Percentiles rank a stretch among this genome's conserved stretches.
phyloP scores from a whole-genome alignment of 2,797 vertebrate genomes.

The Sebastes hubbsi region DNA sequence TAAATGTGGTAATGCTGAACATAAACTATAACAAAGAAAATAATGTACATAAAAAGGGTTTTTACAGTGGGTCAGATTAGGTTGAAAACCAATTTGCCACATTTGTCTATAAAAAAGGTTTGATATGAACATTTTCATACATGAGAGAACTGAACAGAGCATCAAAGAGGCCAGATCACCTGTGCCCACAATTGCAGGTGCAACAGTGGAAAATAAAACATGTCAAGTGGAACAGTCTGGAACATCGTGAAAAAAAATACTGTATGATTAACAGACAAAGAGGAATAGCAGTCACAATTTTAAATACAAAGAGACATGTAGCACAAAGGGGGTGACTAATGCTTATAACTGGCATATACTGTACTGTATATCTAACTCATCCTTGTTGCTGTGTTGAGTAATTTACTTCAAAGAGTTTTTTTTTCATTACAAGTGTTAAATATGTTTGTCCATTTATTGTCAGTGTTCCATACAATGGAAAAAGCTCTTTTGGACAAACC shows the following conservation, averaged over 20 bases:
- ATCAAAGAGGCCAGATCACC: constrained; percentile 28
- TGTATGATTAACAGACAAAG: neutral
- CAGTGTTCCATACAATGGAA: neutral
- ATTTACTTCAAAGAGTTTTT: neutral
- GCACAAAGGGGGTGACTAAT: constrained; percentile 8
- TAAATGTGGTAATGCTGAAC: constrained; percentile 2
- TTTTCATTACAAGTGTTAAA: neutral
- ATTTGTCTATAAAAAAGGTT: constrained; percentile 8
- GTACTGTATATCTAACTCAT: constrained; percentile 10
- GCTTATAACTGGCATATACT: constrained; percentile 4
- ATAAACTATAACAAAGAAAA: constrained; percentile 18
- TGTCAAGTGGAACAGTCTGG: constrained; percentile 11
- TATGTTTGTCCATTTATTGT: neutral
- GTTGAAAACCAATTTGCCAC: neutral
- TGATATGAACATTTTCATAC: neutral
- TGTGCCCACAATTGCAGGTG: constrained; percentile 41
- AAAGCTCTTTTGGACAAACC: neutral
- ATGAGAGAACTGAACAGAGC: constrained; percentile 5
- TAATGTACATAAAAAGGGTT: neutral
- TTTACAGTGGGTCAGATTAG: constrained; percentile 7
- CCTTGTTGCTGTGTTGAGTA: neutral
- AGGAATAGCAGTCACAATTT: neutral
- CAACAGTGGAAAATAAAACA: constrained; percentile 42
- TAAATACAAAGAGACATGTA: constrained; percentile 8
- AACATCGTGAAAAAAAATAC: constrained; percentile 8